phyloP scores from a whole-genome alignment of 2,113 vertebrate genomes.

The Panurus biarmicus region DNA sequence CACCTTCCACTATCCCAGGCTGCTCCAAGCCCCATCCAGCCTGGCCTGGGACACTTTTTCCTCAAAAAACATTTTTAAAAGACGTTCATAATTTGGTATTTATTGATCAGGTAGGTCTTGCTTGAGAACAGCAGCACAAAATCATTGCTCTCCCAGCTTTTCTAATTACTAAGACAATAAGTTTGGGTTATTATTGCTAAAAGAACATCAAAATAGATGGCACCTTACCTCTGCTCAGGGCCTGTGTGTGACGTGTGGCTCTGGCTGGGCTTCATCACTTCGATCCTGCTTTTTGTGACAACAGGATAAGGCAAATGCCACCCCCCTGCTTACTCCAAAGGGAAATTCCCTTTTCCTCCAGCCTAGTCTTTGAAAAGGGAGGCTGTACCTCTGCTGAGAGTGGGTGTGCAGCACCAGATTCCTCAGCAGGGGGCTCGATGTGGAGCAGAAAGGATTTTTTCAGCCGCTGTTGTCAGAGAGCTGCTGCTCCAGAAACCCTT shows the following conservation, averaged over 20 bases:
- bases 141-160: neutral
- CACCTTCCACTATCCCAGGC: neutral
- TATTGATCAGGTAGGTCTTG: neutral
- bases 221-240: neutral
- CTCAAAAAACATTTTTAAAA: neutral
- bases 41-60: neutral
- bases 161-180: neutral
- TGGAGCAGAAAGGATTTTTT: neutral
- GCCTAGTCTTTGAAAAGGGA: fast-evolving
- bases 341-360: neutral
- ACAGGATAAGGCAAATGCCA: neutral
- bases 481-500: neutral
- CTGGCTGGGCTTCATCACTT: neutral
- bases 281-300: neutral
- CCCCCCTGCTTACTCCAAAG: neutral
- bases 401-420: neutral
- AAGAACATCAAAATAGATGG: too few species aligned
- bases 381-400: neutral
- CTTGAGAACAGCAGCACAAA: neutral
- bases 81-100: too few species aligned
- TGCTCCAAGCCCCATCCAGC: neutral
- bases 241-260: neutral
- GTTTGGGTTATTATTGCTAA: neutral
- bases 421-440: fast-evolving
- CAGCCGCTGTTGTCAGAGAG: fast-evolving